These are phyloP conservation scores for Erebia ligea DNA, from an alignment of 2,888 invertebrate species.

Conservation along the genomic window DNA sequence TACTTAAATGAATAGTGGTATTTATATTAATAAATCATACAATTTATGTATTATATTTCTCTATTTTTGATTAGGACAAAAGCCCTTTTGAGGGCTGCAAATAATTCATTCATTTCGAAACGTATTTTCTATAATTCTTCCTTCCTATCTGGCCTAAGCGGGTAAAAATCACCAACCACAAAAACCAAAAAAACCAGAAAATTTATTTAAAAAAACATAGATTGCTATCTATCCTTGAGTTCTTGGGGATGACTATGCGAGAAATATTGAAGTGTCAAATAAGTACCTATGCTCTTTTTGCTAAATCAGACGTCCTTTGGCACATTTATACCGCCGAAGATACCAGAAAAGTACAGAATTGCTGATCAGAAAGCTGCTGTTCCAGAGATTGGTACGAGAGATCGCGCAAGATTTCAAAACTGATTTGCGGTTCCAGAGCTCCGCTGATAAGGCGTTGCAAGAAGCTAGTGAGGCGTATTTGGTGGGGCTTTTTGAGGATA, in stretches of 20 bases:
- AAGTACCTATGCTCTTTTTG: no score
- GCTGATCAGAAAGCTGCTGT: slow-evolving; percentile 75
- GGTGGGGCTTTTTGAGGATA: slow-evolving; percentile 89
- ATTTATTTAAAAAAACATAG: no score
- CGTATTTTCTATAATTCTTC: no score
- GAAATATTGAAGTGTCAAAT: no score
- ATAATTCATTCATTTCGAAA: slow-evolving; percentile 33
- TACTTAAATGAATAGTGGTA: background rate
- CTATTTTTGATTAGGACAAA: slow-evolving; percentile 54
- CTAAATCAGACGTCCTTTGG: no score
- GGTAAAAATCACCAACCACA: no score
- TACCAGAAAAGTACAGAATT: slow-evolving; percentile 23
- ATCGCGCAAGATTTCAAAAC: slow-evolving; percentile 90
- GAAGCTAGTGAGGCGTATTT: slow-evolving; percentile 85
- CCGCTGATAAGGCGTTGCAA: slow-evolving; percentile 87
- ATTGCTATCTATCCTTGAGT: no score
- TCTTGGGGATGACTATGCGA: no score
- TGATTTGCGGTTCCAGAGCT: slow-evolving; percentile 87
- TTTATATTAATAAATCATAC: slow-evolving; percentile 7
- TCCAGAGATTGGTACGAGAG: slow-evolving; percentile 91
- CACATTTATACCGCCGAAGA: no score
- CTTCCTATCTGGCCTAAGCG: no score
- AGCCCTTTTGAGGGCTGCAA: slow-evolving; percentile 76
- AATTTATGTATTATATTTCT: background rate
- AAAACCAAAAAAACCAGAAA: no score